phyloP scores from a whole-genome alignment of 2,888 invertebrate genomes.

The Cosmopolites sordidus region DNA sequence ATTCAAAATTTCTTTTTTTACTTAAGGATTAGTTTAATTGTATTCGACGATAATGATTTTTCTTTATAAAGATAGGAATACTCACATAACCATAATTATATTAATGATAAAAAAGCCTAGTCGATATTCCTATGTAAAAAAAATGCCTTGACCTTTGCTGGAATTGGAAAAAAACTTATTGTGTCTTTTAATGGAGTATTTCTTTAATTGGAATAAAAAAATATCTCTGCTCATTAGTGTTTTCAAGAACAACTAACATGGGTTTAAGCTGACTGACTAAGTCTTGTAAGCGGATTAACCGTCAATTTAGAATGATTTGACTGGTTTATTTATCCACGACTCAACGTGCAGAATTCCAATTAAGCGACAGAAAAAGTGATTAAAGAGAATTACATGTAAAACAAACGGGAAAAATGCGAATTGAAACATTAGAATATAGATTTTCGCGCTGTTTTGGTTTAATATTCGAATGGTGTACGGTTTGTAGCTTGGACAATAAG shows the following conservation, averaged over 20 bases:
- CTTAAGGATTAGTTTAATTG: too few relatives aligned
- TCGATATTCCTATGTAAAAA: too few relatives aligned
- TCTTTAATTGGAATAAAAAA: too few relatives aligned
- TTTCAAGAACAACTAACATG: slow-evolving; percentile 18
- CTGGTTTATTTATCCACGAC: slow-evolving; percentile 32
- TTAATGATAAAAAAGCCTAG: too few relatives aligned
- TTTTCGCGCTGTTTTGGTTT: background rate
- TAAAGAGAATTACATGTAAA: slow-evolving; percentile 24
- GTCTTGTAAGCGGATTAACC: slow-evolving; percentile 32
- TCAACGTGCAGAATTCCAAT: slow-evolving; percentile 23
- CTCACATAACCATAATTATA: too few relatives aligned
- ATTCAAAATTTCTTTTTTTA: too few relatives aligned
- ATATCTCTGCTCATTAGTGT: slow-evolving; percentile 28
- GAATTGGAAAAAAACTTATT: too few relatives aligned
- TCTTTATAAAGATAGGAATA: too few relatives aligned
- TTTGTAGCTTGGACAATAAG: background rate
- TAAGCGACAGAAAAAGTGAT: slow-evolving; percentile 22
- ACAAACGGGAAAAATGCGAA: slow-evolving; percentile 3
- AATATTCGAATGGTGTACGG: background rate
- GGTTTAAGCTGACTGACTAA: slow-evolving; percentile 28
- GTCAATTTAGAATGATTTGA: slow-evolving; percentile 32
- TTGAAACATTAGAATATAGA: slow-evolving; percentile 1
- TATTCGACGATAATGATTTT: too few relatives aligned
- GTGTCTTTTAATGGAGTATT: too few relatives aligned
- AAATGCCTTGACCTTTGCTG: too few relatives aligned